A percentile compares a stretch with the other conserved stretches of the same genome.
Conservation (phyloP, 2,797 vertebrate genomes). For the Tragopan temminckii region DNA sequence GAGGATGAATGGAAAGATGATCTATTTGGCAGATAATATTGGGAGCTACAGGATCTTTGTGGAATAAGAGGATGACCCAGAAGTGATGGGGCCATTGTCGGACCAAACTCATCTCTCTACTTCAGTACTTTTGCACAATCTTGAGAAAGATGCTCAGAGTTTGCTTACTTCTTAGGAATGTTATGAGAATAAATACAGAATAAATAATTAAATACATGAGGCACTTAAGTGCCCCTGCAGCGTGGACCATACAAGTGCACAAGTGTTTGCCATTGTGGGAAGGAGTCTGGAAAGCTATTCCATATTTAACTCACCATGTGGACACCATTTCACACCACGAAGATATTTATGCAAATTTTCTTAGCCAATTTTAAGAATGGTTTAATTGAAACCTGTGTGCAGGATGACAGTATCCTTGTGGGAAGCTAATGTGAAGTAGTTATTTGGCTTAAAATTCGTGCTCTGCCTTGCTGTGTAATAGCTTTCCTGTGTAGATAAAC, state of each 20-base stretch:
- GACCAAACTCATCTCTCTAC: not conserved
- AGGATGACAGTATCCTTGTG: not conserved
- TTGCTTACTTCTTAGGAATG: not conserved
- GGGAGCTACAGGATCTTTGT: not conserved
- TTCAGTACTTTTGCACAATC: not conserved
- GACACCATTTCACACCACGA: not conserved
- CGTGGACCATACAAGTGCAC: not conserved
- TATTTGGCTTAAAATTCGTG: not conserved
- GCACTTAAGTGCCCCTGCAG: too few species aligned
- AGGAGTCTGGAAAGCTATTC: not conserved
- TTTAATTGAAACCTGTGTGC: not conserved
- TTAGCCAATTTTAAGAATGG: not conserved
- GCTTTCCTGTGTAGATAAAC: not conserved
- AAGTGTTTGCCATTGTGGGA: not conserved
- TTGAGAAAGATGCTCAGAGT: not conserved
- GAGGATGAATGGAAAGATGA: not conserved
- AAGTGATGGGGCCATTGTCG: not conserved
- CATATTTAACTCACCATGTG: not conserved
- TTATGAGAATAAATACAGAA: not conserved
- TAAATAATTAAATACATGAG: not conserved
- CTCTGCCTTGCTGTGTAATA: conserved; percentile 9
- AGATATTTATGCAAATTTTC: not conserved
- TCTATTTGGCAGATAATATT: not conserved
- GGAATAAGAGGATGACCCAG: not conserved
- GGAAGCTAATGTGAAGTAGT: conserved; percentile 2